These are phyloP conservation scores for Mythimna vitellina DNA, from an alignment of 2,888 invertebrate genomes.

Conservation along the genomic window DNA sequence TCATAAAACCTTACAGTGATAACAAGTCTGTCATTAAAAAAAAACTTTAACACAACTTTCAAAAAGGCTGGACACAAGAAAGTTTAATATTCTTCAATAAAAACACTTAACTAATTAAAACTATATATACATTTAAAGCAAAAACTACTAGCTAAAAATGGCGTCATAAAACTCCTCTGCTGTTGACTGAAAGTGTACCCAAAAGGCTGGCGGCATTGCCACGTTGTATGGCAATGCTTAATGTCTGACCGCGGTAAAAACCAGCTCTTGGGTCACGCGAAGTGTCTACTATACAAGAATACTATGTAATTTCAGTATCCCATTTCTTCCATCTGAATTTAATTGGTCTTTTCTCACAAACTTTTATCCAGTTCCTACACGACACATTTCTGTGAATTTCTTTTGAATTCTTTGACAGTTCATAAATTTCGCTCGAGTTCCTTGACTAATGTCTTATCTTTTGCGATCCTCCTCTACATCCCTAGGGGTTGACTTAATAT, in stretches of 20 bases:
- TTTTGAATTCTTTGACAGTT: slow-evolving; percentile 22
- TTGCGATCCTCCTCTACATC: slow-evolving; percentile 32
- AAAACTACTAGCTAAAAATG: too few relatives aligned
- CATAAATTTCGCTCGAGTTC: slow-evolving; percentile 26
- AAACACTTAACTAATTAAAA: too few relatives aligned
- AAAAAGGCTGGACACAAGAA: background rate
- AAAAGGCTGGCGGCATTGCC: too few relatives aligned
- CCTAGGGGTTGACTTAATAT: slow-evolving; percentile 44
- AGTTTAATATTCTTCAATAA: too few relatives aligned
- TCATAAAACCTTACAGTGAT: background rate
- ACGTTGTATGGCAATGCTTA: too few relatives aligned
- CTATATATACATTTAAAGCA: too few relatives aligned
- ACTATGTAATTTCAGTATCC: background rate
- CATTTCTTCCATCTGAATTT: slow-evolving; percentile 3
- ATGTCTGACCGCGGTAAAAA: too few relatives aligned
- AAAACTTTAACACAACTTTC: slow-evolving; percentile 2
- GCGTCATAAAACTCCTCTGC: too few relatives aligned
- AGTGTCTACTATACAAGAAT: too few relatives aligned
- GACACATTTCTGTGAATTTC: slow-evolving; percentile 32
- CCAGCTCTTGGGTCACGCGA: too few relatives aligned
- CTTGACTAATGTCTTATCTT: slow-evolving; percentile 40
- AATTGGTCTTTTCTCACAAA: slow-evolving; percentile 21
- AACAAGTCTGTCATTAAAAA: slow-evolving; percentile 8
- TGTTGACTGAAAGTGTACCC: too few relatives aligned
- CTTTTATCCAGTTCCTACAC: slow-evolving; percentile 21